Evolutionary conservation across 2,797 vertebrate genomes (phyloP), one percentile per base, ranked within the genome.

Genomic region (Coregonus ussuriensis): DNA sequence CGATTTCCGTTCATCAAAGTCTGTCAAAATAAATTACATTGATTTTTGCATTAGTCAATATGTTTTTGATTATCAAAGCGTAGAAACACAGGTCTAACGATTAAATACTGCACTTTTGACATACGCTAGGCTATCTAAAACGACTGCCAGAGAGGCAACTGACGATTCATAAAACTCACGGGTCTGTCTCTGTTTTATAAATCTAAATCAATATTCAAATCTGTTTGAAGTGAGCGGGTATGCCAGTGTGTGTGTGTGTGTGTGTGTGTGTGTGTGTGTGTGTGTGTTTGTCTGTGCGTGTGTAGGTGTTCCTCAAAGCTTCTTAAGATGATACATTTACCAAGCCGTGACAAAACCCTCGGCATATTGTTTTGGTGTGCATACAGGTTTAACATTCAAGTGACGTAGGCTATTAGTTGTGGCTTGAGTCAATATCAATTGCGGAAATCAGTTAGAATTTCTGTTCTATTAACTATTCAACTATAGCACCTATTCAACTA

Each of bases 191-290:
- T 96, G 94, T 95, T 97, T 97, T 97, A 96, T 89, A 96, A 96
- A 96, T 95, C 96, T 96, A 97, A 97, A 97, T 97, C 97, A 97
- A 96, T 96, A 97, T 97, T 98, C 96, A 97, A 96, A 98, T 98
- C 95, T 97, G 95, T 94, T 94, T 96, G 94, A 96, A 96, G 96
- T 87, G 88, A 89, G 91, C 88, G 86, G 85, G 89, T 47, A 47
- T 47, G 41, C 41, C 41, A 41, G 76, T 52, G 41, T 31, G 83
- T 77, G 78, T 77, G 68, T 71, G 80, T 74, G 68, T 74, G 54
- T 54, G 96, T 87, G 88, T 88, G 91, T 87, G 86, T 84, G 89
- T 91, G 91, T 91, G 91, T 89, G 87, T 86, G 87, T 77, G 76
- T 77, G 77, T 68, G 71, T 73, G 67, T 77, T 62, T 77, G 62